A percentile compares a stretch with the other conserved stretches of the same genome.
Evolutionary conservation across 53 echinoderm and acorn worm genomes (phyloP).

Genomic region (Echinarachnius parma): DNA sequence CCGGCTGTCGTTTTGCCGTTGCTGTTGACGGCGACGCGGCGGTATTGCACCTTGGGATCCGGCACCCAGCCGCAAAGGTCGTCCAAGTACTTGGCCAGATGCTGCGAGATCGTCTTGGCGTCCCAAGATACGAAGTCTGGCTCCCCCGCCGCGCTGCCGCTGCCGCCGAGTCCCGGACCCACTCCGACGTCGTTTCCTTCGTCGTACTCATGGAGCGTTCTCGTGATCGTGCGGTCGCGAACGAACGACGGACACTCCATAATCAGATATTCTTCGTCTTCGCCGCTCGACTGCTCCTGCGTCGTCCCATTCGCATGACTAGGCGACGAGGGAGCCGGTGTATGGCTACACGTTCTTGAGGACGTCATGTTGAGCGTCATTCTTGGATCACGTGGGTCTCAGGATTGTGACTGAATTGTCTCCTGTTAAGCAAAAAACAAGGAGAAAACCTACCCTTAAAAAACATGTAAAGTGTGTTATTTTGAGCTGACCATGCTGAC

Average conservation of each 20-base stretch:
- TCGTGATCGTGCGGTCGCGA: constrained; percentile 40
- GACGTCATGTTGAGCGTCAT: no score
- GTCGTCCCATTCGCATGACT: not conserved
- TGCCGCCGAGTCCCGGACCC: constrained; percentile 29
- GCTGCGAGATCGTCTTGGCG: constrained; percentile 49
- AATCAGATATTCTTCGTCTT: constrained; percentile 21
- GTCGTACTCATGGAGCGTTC: constrained; percentile 42
- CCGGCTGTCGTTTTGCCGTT: not conserved
- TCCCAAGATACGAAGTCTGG: constrained; percentile 51
- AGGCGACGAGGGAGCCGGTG: constrained; percentile 4
- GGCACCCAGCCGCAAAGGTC: constrained; percentile 94
- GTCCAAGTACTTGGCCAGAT: constrained; percentile 54
- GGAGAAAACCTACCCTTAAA: no score
- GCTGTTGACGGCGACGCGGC: constrained; percentile 29
- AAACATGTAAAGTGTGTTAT: no score
- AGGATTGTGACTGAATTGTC: no score
- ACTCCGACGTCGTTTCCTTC: constrained; percentile 22
- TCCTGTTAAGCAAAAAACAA: no score
- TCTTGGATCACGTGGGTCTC: no score
- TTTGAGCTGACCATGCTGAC: no score
- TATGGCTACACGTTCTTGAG: no score
- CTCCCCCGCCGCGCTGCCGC: constrained; percentile 28
- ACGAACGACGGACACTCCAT: constrained; percentile 46
- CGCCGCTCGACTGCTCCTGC: constrained; percentile 5
- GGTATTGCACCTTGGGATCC: constrained; percentile 56